These are phyloP conservation scores for Rhaphigaster nebulosa DNA, from an alignment of 2,888 invertebrate genomes.

Conservation along the genomic window DNA sequence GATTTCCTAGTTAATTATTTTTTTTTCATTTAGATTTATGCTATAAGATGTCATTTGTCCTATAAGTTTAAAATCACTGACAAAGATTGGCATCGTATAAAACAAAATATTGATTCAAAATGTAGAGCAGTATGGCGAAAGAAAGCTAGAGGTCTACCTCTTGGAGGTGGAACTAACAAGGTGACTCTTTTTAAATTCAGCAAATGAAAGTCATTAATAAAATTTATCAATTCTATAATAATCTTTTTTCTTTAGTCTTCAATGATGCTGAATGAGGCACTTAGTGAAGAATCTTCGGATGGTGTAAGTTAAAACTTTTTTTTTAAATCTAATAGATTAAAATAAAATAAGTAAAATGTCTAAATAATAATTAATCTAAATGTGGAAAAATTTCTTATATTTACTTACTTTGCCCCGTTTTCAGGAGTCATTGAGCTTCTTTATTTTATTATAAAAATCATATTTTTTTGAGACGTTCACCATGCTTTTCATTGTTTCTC, in stretches of 20 bases:
- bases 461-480: too few species aligned
- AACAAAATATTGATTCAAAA: conserved; percentile 72
- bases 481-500: too few species aligned
- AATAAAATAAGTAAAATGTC: too few species aligned
- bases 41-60: conserved; percentile 70
- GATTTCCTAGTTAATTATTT: not conserved
- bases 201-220: not conserved
- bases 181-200: conserved; percentile 40
- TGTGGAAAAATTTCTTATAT: too few species aligned
- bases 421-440: too few species aligned
- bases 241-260: conserved; percentile 48
- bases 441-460: too few species aligned
- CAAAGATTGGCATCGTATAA: conserved; percentile 72
- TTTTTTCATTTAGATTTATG: conserved; percentile 66
- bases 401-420: too few species aligned
- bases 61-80: conserved; percentile 71
- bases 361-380: too few species aligned
- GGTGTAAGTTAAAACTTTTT: conserved; percentile 47
- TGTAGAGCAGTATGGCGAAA: conserved; percentile 71
- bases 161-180: conserved; percentile 60
- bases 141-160: conserved; percentile 65
- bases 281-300: conserved; percentile 61
- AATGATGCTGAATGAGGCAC: conserved; percentile 31
- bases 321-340: not conserved
- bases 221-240: not conserved